Evolutionary conservation across 2,888 invertebrate genomes (phyloP).

Genomic region (Microctonus aethiopoides): DNA sequence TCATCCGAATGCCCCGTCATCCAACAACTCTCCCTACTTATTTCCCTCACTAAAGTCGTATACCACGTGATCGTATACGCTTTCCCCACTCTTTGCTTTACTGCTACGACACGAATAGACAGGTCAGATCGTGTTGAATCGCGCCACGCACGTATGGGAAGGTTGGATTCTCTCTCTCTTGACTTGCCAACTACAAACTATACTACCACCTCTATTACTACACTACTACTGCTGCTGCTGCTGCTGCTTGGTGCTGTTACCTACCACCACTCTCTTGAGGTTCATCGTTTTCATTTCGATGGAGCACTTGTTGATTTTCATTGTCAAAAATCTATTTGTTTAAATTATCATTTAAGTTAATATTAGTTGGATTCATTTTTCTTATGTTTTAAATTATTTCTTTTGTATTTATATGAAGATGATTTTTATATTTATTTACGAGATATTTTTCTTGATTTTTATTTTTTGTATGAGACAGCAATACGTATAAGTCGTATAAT

Average conservation of each 20-base stretch:
- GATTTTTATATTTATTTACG: no score
- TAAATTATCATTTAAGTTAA: conserved; percentile 32
- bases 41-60: background rate
- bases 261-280: conserved; percentile 4
- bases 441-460: no score
- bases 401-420: no score
- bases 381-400: no score
- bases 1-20: conserved; percentile 47
- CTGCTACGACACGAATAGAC: conserved; percentile 1
- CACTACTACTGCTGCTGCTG: background rate
- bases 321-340: conserved; percentile 40
- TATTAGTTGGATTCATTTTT: no score
- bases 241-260: conserved; percentile 6
- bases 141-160: conserved; percentile 42
- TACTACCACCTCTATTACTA: conserved; percentile 19
- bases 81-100: conserved; percentile 23
- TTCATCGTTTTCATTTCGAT: conserved; percentile 31
- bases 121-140: conserved; percentile 46
- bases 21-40: conserved; percentile 20
- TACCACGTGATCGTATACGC: conserved; percentile 25
- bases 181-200: conserved; percentile 27
- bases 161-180: conserved; percentile 15
- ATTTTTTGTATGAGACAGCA: no score
- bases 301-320: conserved; percentile 63
- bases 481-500: conserved; percentile 37